Evolutionary conservation across 2,888 invertebrate genomes (phyloP).

Genomic region (Drosophila recens): DNA sequence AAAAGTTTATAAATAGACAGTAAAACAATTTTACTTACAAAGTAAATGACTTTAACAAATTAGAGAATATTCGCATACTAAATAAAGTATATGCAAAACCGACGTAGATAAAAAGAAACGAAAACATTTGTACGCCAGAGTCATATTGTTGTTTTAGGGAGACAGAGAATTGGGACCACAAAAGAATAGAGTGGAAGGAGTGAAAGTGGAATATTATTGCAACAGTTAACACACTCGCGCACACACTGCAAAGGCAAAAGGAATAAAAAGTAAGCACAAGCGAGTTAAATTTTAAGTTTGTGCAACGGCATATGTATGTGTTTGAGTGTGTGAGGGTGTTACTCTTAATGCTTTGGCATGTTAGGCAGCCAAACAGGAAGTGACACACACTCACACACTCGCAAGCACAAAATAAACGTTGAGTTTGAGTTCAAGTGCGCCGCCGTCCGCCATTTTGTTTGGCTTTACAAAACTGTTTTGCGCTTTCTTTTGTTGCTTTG

Average conservation of each 20-base stretch:
- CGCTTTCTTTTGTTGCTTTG: slow-evolving; percentile 46
- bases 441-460: slow-evolving; percentile 59
- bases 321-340: slow-evolving; percentile 18
- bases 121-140: slow-evolving; percentile 31
- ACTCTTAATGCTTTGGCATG: slow-evolving; percentile 46
- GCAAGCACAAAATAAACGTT: slow-evolving; percentile 21
- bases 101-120: slow-evolving; percentile 2
- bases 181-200: slow-evolving; percentile 31
- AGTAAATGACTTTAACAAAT: neutral
- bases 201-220: slow-evolving; percentile 57
- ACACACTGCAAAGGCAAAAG: slow-evolving; percentile 25
- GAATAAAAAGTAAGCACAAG: slow-evolving; percentile 34
- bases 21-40: neutral
- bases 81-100: slow-evolving; percentile 3
- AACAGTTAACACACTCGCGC: slow-evolving; percentile 58
- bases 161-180: neutral
- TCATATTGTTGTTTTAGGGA: slow-evolving; percentile 12
- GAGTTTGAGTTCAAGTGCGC: slow-evolving; percentile 58
- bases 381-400: slow-evolving; percentile 39
- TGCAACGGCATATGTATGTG: slow-evolving; percentile 32
- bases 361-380: slow-evolving; percentile 66
- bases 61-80: neutral
- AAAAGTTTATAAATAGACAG: neutral
- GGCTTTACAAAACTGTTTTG: slow-evolving; percentile 34
- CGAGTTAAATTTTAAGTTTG: slow-evolving; percentile 67